phyloP scores from a whole-genome alignment of 2,113 vertebrate species.

The Bungarus multicinctus region DNA sequence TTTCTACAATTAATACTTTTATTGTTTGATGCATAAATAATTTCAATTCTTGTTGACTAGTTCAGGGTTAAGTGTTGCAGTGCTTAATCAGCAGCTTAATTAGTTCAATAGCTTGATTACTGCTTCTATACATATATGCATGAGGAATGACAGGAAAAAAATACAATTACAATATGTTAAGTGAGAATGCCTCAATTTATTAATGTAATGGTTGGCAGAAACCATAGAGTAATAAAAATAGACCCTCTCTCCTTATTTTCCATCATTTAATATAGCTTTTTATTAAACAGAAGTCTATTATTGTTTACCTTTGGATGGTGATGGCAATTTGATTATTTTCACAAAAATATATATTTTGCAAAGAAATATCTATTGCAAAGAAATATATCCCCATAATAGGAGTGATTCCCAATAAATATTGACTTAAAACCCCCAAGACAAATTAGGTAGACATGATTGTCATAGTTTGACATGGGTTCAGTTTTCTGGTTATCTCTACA shows the following conservation, averaged over 20 bases:
- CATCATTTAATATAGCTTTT: slow-evolving; percentile 50
- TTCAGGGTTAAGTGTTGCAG: slow-evolving; percentile 69
- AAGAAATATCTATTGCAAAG: slow-evolving; percentile 12
- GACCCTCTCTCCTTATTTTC: slow-evolving; percentile 53
- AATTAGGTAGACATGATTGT: background rate
- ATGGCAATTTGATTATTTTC: slow-evolving; percentile 19
- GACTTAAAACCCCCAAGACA: background rate
- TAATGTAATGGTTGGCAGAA: slow-evolving; percentile 56
- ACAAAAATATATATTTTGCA: fast-evolving
- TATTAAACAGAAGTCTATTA: slow-evolving; percentile 41
- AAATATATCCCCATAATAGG: background rate
- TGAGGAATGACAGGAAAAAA: slow-evolving; percentile 59
- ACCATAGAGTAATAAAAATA: slow-evolving; percentile 67
- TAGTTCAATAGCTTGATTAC: slow-evolving; percentile 64
- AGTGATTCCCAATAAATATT: background rate
- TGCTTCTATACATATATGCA: slow-evolving; percentile 39
- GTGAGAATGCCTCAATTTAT: slow-evolving; percentile 71
- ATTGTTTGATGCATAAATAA: slow-evolving; percentile 54
- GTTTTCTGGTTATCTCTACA: background rate
- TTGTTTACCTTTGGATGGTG: slow-evolving; percentile 42
- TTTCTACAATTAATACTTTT: slow-evolving; percentile 52
- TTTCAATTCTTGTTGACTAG: slow-evolving; percentile 73
- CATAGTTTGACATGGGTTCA: no score
- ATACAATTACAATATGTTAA: slow-evolving; percentile 71
- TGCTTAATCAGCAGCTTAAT: slow-evolving; percentile 75